Conservation (phyloP, 2,113 vertebrate genomes). For the Sinocyclocheilus grahami region DNA sequence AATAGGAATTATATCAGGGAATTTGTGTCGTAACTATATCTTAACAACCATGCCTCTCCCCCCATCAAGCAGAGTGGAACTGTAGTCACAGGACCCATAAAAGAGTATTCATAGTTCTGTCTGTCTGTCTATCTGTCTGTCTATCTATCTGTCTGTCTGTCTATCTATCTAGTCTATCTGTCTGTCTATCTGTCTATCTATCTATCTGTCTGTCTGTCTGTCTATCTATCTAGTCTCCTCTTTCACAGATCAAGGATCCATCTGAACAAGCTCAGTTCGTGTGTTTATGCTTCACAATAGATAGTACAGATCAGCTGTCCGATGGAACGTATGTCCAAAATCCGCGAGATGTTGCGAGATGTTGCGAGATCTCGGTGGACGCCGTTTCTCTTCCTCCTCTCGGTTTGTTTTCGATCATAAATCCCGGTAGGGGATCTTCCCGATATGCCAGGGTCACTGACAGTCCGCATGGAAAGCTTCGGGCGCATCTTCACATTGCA, state of each 20-base stretch:
- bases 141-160: not conserved
- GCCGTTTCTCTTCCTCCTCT: conserved; percentile 46
- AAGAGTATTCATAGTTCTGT: conserved; percentile 22
- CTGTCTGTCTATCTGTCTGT: not conserved
- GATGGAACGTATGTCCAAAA: not conserved
- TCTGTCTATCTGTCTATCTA: not conserved
- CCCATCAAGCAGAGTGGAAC: conserved; percentile 9
- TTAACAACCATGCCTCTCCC: not conserved
- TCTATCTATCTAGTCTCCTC: not conserved
- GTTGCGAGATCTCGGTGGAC: conserved; percentile 29
- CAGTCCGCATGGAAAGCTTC: conserved; percentile 3
- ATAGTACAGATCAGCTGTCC: conserved; percentile 7
- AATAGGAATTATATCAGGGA: not conserved
- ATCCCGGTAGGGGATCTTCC: conserved; percentile 2
- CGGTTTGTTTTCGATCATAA: conserved; percentile 41
- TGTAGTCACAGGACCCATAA: conserved; percentile 14
- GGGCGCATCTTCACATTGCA: not conserved
- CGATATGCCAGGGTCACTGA: conserved; percentile 20
- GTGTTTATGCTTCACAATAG: not conserved
- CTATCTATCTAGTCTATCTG: not conserved
- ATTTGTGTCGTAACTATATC: not conserved
- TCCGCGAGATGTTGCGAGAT: conserved; percentile 52
- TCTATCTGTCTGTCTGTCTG: too few species aligned
- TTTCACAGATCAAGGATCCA: not conserved
- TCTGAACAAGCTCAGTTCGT: not conserved